Base-by-base conservation (phyloP, 2,888 invertebrate genomes). In the Polyommatus iphigenia region DNA sequence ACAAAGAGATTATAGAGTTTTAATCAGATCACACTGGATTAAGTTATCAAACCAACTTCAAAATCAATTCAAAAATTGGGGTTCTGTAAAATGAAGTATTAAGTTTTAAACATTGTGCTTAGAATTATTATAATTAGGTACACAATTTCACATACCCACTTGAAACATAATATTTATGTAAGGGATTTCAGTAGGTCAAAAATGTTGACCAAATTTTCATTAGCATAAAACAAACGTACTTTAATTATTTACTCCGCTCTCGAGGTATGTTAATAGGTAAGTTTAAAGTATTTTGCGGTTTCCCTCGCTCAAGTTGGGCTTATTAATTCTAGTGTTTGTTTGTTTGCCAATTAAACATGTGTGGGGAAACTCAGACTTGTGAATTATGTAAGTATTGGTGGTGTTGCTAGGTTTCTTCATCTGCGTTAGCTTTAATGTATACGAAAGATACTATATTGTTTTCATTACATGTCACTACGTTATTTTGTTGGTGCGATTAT, bases 301-400 rank as follows among this genome's bases (percentile, higher is more conserved):
- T 75, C 75, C 50, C 75, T 18, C 50, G 50, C 46, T 75, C 15
- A 54, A 46, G 29, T 29, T 54, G 72, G 29, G 50, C 50, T 75
- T 75, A 75, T 75, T 46, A 75, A 75, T 75, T 73, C 24, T 75
- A 54, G 54, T 50, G 29, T 75, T 75, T 50, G 73, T 73, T 73
- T 46, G 75, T 50, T 75, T 75, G 24, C 46, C 75, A 75, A 75
- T 32, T 29, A 72, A 72, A 72, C 72, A 29, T 7, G 50, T 29
- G 54, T 50, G 75, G 54, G 46, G 75, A 75, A 75, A 75, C 75
- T 50, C 20, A 24, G 29, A 18, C 20, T 73, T 41, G 29, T 67
- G 29, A 67, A 67, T 67, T 32, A 67, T 67, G 67, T 67, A 67
- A 67, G 29, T 32, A 67, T 67, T 67, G 67, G 29, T 67, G n/a